These are phyloP conservation scores for Tenebrio molitor DNA, from an alignment of 1,140 invertebrate species.

Conservation along the genomic window DNA sequence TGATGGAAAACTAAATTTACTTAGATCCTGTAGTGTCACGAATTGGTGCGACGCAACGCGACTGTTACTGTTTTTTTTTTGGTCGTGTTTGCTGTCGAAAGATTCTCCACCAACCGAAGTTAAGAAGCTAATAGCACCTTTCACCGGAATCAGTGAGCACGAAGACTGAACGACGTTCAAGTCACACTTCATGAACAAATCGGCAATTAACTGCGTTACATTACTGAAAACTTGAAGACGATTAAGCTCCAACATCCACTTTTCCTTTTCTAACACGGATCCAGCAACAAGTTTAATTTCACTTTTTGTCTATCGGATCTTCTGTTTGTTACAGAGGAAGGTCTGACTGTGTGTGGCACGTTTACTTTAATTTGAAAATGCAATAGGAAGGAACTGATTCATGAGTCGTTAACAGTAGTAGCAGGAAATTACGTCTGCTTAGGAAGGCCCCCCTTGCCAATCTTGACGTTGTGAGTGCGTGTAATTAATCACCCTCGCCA, in stretches of 20 bases:
- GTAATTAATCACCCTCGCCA: slow-evolving; percentile 51
- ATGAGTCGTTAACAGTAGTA: slow-evolving; percentile 47
- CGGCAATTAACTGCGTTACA: slow-evolving; percentile 34
- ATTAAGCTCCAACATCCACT: slow-evolving; percentile 15
- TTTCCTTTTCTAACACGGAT: slow-evolving; percentile 11
- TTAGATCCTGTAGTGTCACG: no score
- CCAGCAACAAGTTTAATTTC: slow-evolving; percentile 33
- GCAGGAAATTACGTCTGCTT: slow-evolving; percentile 57
- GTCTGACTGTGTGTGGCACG: slow-evolving; percentile 19
- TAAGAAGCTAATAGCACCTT: slow-evolving; percentile 27
- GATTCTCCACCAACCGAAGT: slow-evolving; percentile 1
- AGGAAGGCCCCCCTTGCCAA: slow-evolving; percentile 44
- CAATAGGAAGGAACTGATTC: slow-evolving; percentile 58
- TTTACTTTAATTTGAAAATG: slow-evolving; percentile 53
- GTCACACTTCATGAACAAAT: slow-evolving; percentile 35
- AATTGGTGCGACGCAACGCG: no score
- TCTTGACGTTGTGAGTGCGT: slow-evolving; percentile 48
- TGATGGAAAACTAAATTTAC: no score
- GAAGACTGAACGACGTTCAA: slow-evolving; percentile 15
- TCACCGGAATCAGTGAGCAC: slow-evolving; percentile 31
- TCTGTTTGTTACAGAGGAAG: neutral
- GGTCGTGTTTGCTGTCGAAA: slow-evolving; percentile 3
- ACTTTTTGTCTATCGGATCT: slow-evolving; percentile 7
- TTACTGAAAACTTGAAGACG: slow-evolving; percentile 29
- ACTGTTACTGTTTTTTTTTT: no score